Conservation (phyloP, 2,888 invertebrate species). For the Autographa pulchrina region DNA sequence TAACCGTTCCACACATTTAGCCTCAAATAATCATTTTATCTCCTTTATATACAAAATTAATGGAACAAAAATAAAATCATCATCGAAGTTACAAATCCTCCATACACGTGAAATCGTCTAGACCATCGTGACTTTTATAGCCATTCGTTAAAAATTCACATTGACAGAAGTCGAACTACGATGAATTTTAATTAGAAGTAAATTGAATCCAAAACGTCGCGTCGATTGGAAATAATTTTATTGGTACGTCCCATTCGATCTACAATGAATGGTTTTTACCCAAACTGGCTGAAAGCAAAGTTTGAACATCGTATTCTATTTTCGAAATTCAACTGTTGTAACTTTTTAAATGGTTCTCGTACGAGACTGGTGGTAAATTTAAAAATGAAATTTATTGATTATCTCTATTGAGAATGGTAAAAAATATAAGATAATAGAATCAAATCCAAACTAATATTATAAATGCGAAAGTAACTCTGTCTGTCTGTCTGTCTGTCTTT, state of each 20-base stretch:
- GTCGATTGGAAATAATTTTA: slow-evolving; percentile 77
- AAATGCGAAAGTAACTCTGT: too few relatives aligned
- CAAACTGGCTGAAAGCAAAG: slow-evolving; percentile 80
- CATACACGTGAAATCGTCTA: slow-evolving; percentile 55
- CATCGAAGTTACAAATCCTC: slow-evolving; percentile 50
- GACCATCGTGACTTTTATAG: slow-evolving; percentile 54
- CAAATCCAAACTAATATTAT: too few relatives aligned
- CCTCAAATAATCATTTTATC: slow-evolving; percentile 18
- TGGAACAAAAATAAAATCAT: slow-evolving; percentile 47
- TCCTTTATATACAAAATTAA: slow-evolving; percentile 17
- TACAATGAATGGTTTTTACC: slow-evolving; percentile 76
- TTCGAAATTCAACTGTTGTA: slow-evolving; percentile 71
- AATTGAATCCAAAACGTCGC: slow-evolving; percentile 75
- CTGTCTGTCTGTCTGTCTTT: too few relatives aligned
- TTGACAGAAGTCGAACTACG: slow-evolving; percentile 60
- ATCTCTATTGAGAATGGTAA: neutral
- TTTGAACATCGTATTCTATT: slow-evolving; percentile 78
- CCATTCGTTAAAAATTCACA: slow-evolving; percentile 59
- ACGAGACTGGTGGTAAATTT: slow-evolving; percentile 41
- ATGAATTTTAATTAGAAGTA: slow-evolving; percentile 76
- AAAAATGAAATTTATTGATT: slow-evolving; percentile 36
- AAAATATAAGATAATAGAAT: neutral
- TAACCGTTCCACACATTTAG: neutral
- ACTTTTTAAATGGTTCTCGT: slow-evolving; percentile 67
- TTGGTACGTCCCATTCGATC: slow-evolving; percentile 71